These are phyloP conservation scores for Abrostola tripartita DNA, from an alignment of 2,888 invertebrate genomes.

Conservation along the genomic window DNA sequence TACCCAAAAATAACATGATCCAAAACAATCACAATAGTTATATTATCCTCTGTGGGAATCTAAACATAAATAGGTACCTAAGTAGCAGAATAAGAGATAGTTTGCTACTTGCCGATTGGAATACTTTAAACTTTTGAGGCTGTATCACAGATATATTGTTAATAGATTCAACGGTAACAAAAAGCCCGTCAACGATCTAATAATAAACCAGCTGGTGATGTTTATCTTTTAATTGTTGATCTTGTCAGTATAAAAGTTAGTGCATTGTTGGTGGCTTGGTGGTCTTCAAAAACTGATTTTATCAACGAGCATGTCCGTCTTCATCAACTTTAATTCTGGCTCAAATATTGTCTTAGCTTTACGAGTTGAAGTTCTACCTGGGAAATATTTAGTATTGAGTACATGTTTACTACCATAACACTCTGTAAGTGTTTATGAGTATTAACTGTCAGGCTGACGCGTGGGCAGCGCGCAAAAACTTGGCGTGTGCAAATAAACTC, in stretches of 20 bases:
- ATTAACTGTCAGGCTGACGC: slow-evolving; percentile 57
- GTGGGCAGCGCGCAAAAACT: slow-evolving; percentile 48
- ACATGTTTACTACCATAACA: slow-evolving; percentile 36
- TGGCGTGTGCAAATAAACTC: slow-evolving; percentile 3
- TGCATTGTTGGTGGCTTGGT: slow-evolving; percentile 36
- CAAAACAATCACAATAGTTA: too few species aligned
- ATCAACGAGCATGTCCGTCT: slow-evolving; percentile 4
- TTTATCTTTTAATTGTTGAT: slow-evolving; percentile 30
- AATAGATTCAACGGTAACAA: background rate
- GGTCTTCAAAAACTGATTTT: slow-evolving; percentile 24
- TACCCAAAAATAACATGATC: too few species aligned
- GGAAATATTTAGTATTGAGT: slow-evolving; percentile 16
- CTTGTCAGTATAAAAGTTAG: slow-evolving; percentile 17
- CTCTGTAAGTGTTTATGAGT: slow-evolving; percentile 51
- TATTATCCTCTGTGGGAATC: too few species aligned
- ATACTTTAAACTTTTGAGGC: too few species aligned
- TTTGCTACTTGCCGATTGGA: too few species aligned
- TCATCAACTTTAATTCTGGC: background rate
- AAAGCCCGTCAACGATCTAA: slow-evolving; percentile 8
- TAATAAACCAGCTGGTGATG: slow-evolving; percentile 14
- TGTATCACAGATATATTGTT: background rate
- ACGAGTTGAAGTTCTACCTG: slow-evolving; percentile 9
- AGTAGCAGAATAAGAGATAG: too few species aligned
- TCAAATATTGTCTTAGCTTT: slow-evolving; percentile 7
- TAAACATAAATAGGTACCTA: too few species aligned